Evolutionary conservation across 2,797 vertebrate genomes (phyloP).

Genomic region (Balearica regulorum): DNA sequence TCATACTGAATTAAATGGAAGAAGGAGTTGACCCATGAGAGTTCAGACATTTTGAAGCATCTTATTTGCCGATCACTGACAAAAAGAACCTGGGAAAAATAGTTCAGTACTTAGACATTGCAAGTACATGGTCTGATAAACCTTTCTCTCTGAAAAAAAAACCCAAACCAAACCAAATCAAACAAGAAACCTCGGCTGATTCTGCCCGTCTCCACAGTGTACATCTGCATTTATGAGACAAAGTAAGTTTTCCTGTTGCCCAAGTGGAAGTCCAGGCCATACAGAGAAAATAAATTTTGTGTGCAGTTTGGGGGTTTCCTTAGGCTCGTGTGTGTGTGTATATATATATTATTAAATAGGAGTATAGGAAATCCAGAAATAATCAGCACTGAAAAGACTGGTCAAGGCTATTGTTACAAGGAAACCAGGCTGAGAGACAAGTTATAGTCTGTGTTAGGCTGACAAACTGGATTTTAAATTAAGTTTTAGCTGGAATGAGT

Average conservation of each 20-base stretch:
- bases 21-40: conserved; percentile 2
- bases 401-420: conserved; percentile 31
- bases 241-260: not conserved
- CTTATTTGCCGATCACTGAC: not conserved
- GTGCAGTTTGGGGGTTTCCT: conserved; percentile 13
- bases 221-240: not conserved
- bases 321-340: not conserved
- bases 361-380: conserved; percentile 44
- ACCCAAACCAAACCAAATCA: not conserved
- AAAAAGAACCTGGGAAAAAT: not conserved
- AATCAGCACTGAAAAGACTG: not conserved
- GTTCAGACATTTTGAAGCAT: not conserved
- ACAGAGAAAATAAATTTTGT: not conserved
- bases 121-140: not conserved
- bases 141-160: not conserved
- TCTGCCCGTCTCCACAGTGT: not conserved
- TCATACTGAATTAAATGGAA: not conserved
- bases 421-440: not conserved
- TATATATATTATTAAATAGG: not conserved
- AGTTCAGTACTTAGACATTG: not conserved
- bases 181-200: not conserved
- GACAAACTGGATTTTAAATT: conserved; percentile 30
- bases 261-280: not conserved
- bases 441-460: conserved; percentile 20
- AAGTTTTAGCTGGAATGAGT: conserved; percentile 48